Evolutionary conservation across 2,888 invertebrate genomes (phyloP).

Genomic region (Salpingus planirostris): DNA sequence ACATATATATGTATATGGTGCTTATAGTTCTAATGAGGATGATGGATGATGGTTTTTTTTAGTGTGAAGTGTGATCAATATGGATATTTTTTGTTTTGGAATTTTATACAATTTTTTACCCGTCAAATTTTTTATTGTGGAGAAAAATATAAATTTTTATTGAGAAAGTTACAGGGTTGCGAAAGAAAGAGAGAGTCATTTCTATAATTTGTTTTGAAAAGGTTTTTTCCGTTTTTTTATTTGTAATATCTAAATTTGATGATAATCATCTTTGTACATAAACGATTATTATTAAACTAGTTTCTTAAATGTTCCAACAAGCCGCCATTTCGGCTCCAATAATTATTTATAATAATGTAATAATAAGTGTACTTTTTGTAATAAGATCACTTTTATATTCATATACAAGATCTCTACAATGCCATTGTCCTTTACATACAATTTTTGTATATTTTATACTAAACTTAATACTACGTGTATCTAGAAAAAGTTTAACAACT

Average conservation of each 20-base stretch:
- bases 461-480: too few species aligned
- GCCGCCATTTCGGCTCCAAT: too few species aligned
- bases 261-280: conserved; percentile 25
- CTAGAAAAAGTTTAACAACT: too few species aligned
- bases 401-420: conserved; percentile 37
- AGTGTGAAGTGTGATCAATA: too few species aligned
- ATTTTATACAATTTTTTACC: too few species aligned
- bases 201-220: conserved; percentile 24
- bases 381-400: conserved; percentile 17
- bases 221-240: too few species aligned
- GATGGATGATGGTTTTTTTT: too few species aligned
- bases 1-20: conserved; percentile 39
- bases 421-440: conserved; percentile 31
- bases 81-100: too few species aligned
- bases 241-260: conserved; percentile 13
- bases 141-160: conserved; percentile 13
- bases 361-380: conserved; percentile 15
- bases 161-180: conserved; percentile 31
- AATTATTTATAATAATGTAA: conserved; percentile 4
- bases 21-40: conserved; percentile 31
- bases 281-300: conserved; percentile 12
- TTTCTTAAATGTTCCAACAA: conserved; percentile 20
- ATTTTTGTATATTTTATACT: conserved; percentile 33
- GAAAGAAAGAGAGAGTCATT: conserved; percentile 25
- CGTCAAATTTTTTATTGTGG: conserved; percentile 23